Conservation (phyloP, 2,888 invertebrate species). For the Cordilura impudica region DNA sequence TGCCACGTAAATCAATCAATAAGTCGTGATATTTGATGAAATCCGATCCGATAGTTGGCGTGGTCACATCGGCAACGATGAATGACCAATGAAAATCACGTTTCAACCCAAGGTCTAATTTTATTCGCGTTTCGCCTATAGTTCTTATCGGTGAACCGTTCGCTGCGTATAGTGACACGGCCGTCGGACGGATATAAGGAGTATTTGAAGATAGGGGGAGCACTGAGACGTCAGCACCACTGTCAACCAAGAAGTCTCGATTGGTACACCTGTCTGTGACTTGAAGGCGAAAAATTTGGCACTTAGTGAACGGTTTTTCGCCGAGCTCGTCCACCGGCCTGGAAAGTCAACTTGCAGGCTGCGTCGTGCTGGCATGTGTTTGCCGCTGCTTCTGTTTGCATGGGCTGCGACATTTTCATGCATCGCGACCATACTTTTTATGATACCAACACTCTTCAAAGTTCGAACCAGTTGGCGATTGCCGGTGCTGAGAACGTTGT, state of each 20-base stretch:
- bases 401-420: slow-evolving; percentile 24
- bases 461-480: not conserved
- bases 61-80: not conserved
- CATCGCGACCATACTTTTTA: slow-evolving; percentile 1
- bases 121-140: not conserved
- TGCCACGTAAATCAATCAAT: no score
- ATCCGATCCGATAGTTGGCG: not conserved
- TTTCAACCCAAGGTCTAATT: not conserved
- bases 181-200: not conserved
- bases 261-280: not conserved
- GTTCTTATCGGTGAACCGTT: not conserved
- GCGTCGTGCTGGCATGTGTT: not conserved
- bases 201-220: not conserved
- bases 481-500: not conserved
- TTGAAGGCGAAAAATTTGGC: not conserved
- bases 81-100: not conserved
- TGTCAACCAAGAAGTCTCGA: not conserved
- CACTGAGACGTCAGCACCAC: not conserved
- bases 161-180: not conserved
- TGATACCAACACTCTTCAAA: slow-evolving; percentile 22
- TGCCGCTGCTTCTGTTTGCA: not conserved
- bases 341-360: not conserved
- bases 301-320: not conserved
- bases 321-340: not conserved
- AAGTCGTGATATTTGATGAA: no score